These are phyloP conservation scores for Cathartes aura DNA, from an alignment of 2,113 vertebrate genomes.

Conservation along the genomic window DNA sequence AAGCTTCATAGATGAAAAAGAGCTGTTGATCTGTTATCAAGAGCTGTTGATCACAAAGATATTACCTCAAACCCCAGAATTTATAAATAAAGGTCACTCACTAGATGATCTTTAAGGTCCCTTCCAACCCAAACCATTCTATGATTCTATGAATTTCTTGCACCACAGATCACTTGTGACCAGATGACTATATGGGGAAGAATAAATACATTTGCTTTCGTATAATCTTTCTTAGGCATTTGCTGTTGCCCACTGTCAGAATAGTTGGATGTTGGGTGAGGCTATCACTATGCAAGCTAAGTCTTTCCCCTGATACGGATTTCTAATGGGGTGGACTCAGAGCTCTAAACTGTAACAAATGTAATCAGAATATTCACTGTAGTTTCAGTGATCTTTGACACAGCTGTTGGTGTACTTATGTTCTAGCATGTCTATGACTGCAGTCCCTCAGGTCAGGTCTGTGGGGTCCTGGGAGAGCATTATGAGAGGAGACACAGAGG, in stretches of 20 bases:
- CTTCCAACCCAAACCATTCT: background rate
- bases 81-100: background rate
- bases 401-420: background rate
- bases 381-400: background rate
- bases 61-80: background rate
- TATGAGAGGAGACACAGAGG: background rate
- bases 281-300: background rate
- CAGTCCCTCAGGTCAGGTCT: background rate
- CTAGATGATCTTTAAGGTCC: background rate
- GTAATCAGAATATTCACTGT: background rate
- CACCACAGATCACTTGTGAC: background rate
- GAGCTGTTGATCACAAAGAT: background rate
- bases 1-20: background rate
- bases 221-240: background rate
- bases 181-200: background rate
- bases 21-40: background rate
- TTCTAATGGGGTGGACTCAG: background rate
- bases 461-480: background rate
- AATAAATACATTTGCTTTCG: background rate
- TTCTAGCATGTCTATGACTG: background rate
- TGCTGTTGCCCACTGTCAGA: background rate
- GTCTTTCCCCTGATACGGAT: background rate
- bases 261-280: background rate
- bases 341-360: background rate
- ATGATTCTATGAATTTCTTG: background rate